phyloP scores from a whole-genome alignment of 2,888 invertebrate genomes.

The Poecilobothrus nobilitatus region DNA sequence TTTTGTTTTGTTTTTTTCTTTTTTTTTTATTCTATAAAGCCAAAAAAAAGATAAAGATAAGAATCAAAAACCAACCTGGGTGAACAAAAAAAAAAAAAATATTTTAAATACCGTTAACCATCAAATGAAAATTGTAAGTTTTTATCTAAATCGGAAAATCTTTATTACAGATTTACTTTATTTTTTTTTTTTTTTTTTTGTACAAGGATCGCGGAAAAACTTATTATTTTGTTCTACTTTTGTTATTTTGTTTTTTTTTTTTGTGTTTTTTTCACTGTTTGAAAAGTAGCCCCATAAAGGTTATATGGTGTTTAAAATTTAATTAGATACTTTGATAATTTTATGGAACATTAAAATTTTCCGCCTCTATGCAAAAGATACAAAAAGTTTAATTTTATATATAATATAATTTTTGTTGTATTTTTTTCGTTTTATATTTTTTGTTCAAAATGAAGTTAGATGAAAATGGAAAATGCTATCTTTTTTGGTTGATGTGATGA shows the following conservation, averaged over 20 bases:
- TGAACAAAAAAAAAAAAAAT: not conserved
- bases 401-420: too few species aligned
- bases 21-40: not conserved
- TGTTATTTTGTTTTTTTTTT: not conserved
- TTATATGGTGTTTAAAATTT: conserved; percentile 3
- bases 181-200: too few species aligned
- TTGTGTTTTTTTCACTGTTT: too few species aligned
- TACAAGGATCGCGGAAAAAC: not conserved
- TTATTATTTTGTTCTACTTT: not conserved
- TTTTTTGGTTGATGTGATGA: too few species aligned
- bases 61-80: not conserved
- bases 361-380: not conserved
- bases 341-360: conserved; percentile 6
- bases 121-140: conserved; percentile 3
- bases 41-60: not conserved
- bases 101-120: not conserved
- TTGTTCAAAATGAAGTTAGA: too few species aligned
- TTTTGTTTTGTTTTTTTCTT: not conserved
- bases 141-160: conserved; percentile 1
- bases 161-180: not conserved
- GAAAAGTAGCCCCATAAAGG: conserved; percentile 2
- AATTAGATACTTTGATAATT: conserved; percentile 4
- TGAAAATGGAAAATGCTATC: too few species aligned
- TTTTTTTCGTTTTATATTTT: too few species aligned
- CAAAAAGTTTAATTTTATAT: too few species aligned